Evolutionary conservation across 2,888 invertebrate species (phyloP).

Genomic region (Dicyrtoma fusca): DNA sequence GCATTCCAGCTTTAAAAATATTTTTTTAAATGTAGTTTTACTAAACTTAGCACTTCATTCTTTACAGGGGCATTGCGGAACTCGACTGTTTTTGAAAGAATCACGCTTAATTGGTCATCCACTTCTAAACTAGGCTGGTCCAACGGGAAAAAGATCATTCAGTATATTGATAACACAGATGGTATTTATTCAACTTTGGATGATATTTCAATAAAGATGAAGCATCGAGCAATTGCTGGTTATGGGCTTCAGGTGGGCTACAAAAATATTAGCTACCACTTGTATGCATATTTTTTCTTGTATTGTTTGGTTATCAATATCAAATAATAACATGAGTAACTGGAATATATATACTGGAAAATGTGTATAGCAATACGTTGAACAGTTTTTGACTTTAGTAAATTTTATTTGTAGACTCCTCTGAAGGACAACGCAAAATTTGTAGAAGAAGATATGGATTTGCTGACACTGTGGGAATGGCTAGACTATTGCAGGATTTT

Average conservation of each 20-base stretch:
- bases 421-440: conserved; percentile 78
- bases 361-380: too few species aligned
- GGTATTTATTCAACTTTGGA: conserved; percentile 64
- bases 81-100: conserved; percentile 78
- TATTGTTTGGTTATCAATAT: neutral
- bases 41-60: too few species aligned
- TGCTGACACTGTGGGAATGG: conserved; percentile 85
- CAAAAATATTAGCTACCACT: neutral
- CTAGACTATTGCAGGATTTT: conserved; percentile 72
- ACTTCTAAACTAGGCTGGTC: conserved; percentile 75
- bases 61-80: conserved; percentile 70
- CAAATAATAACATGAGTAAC: too few species aligned
- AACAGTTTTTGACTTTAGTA: too few species aligned
- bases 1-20: neutral
- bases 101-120: conserved; percentile 80
- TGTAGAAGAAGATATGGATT: conserved; percentile 68
- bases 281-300: neutral
- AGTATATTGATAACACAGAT: conserved; percentile 65
- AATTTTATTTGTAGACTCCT: conserved; percentile 65
- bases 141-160: conserved; percentile 70
- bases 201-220: conserved; percentile 76
- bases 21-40: conserved; percentile 4
- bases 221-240: conserved; percentile 70
- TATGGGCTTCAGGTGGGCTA: conserved; percentile 77
- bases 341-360: too few species aligned